Conservation (phyloP, 2,797 vertebrate species). For the Sebastes itinus region DNA sequence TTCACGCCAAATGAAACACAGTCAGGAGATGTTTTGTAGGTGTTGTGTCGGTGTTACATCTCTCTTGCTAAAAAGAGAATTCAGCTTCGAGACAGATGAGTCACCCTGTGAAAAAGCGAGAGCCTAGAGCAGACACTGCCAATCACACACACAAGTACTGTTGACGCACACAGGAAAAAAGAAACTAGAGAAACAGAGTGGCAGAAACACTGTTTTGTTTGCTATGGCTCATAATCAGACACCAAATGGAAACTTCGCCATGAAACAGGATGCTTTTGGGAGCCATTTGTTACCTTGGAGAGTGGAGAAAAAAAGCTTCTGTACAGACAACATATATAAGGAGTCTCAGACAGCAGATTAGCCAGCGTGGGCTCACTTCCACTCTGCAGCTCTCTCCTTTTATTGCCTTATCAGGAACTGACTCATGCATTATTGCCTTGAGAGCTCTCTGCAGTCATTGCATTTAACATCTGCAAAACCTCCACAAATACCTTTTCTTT, state of each 20-base stretch:
- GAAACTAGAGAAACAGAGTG: neutral
- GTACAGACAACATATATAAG: neutral
- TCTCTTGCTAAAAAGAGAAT: slow-evolving; percentile 49
- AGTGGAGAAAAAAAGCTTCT: neutral
- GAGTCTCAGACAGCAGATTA: slow-evolving; percentile 28
- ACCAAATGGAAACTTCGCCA: neutral
- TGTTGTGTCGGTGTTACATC: slow-evolving; percentile 35
- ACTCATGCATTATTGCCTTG: slow-evolving; percentile 57
- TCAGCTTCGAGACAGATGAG: slow-evolving; percentile 50
- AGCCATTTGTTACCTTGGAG: slow-evolving; percentile 1
- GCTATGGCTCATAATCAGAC: neutral
- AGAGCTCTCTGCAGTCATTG: slow-evolving; percentile 41
- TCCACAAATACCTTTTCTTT: slow-evolving; percentile 23
- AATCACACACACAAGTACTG: slow-evolving; percentile 2
- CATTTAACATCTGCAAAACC: slow-evolving; percentile 48
- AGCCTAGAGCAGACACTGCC: neutral
- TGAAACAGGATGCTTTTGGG: neutral
- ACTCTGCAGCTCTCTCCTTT: slow-evolving; percentile 27
- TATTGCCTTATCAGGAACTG: slow-evolving; percentile 53
- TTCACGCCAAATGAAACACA: slow-evolving; percentile 41
- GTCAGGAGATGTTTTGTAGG: slow-evolving; percentile 39
- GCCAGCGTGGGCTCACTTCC: slow-evolving; percentile 34
- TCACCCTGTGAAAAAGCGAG: slow-evolving; percentile 32
- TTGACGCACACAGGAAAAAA: neutral
- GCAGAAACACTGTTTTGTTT: neutral